phyloP scores from a whole-genome alignment of 2,113 vertebrate species.

The Pollimyrus isidori region DNA sequence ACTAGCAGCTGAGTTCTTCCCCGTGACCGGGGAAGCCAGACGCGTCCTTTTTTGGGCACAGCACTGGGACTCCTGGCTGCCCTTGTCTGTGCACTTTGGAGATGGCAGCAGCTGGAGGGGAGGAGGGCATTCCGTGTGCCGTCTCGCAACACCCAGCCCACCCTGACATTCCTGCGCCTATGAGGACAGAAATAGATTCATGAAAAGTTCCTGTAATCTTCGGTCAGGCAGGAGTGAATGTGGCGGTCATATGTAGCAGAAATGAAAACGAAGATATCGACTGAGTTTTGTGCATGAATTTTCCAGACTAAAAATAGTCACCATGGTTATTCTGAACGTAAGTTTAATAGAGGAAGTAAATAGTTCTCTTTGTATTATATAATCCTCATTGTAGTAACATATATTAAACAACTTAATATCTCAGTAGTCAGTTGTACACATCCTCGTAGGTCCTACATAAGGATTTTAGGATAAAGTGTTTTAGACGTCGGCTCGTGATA shows the following conservation, averaged over 20 bases:
- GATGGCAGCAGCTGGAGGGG: not conserved
- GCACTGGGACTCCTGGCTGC: too few species aligned
- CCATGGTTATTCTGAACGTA: not conserved
- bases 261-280: not conserved
- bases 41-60: not conserved
- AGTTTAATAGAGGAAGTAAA: not conserved
- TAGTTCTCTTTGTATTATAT: not conserved
- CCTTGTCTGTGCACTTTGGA: not conserved
- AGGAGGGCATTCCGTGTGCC: not conserved
- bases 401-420: not conserved
- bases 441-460: not conserved
- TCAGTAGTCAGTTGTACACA: not conserved
- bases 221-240: not conserved
- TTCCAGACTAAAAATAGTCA: not conserved
- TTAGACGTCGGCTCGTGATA: not conserved
- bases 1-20: not conserved
- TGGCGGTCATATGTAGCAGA: not conserved
- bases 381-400: not conserved
- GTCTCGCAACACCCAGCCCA: not conserved
- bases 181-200: conserved; percentile 6
- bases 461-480: not conserved
- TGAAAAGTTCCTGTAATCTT: not conserved
- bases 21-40: not conserved
- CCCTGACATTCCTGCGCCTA: not conserved
- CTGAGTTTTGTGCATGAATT: not conserved